phyloP scores from a whole-genome alignment of 2,113 vertebrate genomes.

The Clarias magur region DNA sequence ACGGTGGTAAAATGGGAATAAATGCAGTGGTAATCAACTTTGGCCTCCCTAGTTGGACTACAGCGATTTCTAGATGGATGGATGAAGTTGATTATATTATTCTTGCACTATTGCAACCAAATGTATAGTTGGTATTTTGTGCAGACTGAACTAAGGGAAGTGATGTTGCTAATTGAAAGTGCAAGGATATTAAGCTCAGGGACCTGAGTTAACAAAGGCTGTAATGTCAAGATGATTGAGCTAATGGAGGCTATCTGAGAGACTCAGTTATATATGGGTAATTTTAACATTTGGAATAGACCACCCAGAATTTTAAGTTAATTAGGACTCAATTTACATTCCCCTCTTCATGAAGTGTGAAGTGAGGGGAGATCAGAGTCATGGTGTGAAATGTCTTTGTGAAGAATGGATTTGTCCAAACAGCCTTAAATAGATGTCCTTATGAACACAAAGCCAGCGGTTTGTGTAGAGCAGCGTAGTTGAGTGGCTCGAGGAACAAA shows the following conservation, averaged over 20 bases:
- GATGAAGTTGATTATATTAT: neutral
- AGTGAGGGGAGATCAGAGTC: neutral
- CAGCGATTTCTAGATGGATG: too few relatives aligned
- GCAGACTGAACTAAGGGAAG: neutral
- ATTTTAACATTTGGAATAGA: neutral
- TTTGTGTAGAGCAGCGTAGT: neutral
- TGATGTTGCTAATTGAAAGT: neutral
- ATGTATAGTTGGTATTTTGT: neutral
- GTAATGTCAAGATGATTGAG: neutral
- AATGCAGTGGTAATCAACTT: too few relatives aligned
- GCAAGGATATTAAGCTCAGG: neutral
- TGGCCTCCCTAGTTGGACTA: too few relatives aligned
- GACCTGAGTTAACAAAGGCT: neutral
- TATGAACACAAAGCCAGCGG: slow-evolving; percentile 27
- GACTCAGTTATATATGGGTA: neutral
- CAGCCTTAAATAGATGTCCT: slow-evolving; percentile 23
- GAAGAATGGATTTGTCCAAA: slow-evolving; percentile 9
- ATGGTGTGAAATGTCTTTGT: neutral
- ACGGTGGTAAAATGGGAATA: too few relatives aligned
- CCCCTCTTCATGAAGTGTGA: neutral
- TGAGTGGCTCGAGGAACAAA: neutral
- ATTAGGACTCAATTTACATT: neutral
- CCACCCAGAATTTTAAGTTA: neutral
- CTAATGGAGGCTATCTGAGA: neutral
- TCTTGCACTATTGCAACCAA: neutral